phyloP scores from a whole-genome alignment of 2,888 invertebrate genomes.

The Pyrochroa serraticornis region DNA sequence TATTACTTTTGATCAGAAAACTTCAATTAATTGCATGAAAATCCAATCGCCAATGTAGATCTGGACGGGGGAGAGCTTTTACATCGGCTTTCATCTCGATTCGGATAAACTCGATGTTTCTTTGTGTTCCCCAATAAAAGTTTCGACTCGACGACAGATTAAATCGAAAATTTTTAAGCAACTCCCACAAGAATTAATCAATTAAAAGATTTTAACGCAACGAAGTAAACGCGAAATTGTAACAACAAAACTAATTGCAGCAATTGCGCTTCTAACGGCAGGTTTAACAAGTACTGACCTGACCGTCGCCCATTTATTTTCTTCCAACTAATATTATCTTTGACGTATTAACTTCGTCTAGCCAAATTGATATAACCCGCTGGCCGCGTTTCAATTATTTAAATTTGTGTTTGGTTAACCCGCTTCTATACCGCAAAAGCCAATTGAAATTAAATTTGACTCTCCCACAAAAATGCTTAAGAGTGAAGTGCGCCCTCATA shows the following conservation, averaged over 20 bases:
- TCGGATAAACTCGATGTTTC: constrained; percentile 14
- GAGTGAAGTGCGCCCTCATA: not conserved
- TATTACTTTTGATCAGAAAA: constrained; percentile 17
- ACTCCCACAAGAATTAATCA: constrained; percentile 18
- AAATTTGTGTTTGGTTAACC: too few species aligned
- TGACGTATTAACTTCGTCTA: too few species aligned
- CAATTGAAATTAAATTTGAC: too few species aligned
- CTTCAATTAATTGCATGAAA: constrained; percentile 26
- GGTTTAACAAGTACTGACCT: too few species aligned
- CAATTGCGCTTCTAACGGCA: too few species aligned
- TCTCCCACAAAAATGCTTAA: not conserved
- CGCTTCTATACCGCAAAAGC: too few species aligned
- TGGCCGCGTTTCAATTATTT: too few species aligned
- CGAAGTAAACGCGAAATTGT: not conserved
- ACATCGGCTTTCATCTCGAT: constrained; percentile 23
- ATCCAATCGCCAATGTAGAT: constrained; percentile 25
- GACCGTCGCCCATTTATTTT: too few species aligned
- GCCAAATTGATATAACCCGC: too few species aligned
- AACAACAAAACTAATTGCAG: not conserved
- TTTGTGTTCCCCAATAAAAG: constrained; percentile 24
- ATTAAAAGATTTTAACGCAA: not conserved
- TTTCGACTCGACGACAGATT: constrained; percentile 21
- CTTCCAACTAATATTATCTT: too few species aligned
- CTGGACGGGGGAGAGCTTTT: constrained; percentile 12
- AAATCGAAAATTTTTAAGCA: constrained; percentile 17